Base-by-base conservation (phyloP, 2,888 invertebrate species). In the Andrena bucephala region DNA sequence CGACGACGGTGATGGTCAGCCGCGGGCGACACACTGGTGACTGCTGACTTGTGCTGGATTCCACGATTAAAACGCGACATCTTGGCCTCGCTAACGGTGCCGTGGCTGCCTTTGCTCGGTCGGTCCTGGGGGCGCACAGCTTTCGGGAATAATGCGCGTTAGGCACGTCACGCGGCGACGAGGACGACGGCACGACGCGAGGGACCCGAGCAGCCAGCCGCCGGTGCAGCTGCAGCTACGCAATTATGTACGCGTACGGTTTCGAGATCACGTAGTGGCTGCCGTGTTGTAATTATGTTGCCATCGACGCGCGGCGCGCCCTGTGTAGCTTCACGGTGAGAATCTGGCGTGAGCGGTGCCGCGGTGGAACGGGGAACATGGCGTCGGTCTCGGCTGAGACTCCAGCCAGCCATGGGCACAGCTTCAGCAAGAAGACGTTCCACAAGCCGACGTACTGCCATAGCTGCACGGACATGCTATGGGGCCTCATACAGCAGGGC, bases 401-500 rank as follows among this genome's bases (percentile, higher is more conserved):
- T 95, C 95, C 95, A 94, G 91, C 93, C 91, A 94, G 93, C 94
- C 95, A 97, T 95, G 98, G 98, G 94, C 99, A 99, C 96, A 98
- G 97, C 96, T 99, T 99, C 97, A 97, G 97, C 95, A 99, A 99
- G 97, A 99, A 99, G 96, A 99, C 99, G 95, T 99, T 99, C 96
- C 99, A 99, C 96, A 99, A 99, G 96, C 99, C 99, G 95, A 99
- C 99, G 94, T 99, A 99, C 96, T 99, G 99, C 96, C 99, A 99
- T 96, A 99, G 99, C 96, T 99, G 99, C 96, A 98, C 99, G 95
- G 99, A 99, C 95, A 97, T 99, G 96, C 97, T 99, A 94, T 99
- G 99, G 99, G 99, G 99, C 95, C 97, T 99, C 95, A 98, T 99
- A 95, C 99, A 99, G 95, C 99, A 99, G 96, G 99, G 99, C 95